Conservation (phyloP, 2,797 vertebrate species). For the Semaprochilodus insignis region DNA sequence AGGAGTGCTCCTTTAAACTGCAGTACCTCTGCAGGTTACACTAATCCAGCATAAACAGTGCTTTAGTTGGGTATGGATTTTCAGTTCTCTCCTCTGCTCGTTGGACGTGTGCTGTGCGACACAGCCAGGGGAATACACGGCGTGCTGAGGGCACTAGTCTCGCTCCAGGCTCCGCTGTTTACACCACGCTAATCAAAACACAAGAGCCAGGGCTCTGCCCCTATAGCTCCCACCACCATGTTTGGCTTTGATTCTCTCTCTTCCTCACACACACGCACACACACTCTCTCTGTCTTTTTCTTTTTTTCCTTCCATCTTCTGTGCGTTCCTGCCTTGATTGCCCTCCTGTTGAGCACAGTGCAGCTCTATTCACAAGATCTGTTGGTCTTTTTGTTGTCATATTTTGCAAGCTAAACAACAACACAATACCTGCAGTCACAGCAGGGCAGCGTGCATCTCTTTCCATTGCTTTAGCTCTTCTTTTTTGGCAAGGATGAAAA, state of each 20-base stretch:
- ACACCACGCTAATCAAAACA: constrained; percentile 57
- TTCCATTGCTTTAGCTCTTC: background rate
- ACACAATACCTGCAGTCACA: constrained; percentile 13
- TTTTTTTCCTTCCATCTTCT: constrained; percentile 22
- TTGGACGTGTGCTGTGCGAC: constrained; percentile 15
- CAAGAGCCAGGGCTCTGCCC: constrained; percentile 1
- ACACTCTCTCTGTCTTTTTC: background rate
- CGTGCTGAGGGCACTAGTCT: constrained; percentile 18
- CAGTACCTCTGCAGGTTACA: background rate
- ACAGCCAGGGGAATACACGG: background rate
- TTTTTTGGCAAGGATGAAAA: background rate
- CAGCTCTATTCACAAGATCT: constrained; percentile 44
- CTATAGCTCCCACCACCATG: constrained; percentile 34
- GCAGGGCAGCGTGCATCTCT: background rate
- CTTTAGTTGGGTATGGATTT: background rate
- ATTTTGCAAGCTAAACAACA: constrained; percentile 41
- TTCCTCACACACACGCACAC: background rate
- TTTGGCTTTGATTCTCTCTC: constrained; percentile 39
- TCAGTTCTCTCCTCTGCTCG: background rate
- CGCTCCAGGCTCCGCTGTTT: constrained; percentile 46
- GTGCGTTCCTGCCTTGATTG: constrained; percentile 51
- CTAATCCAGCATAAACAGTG: background rate
- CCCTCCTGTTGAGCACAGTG: constrained; percentile 29
- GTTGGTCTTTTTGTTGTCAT: constrained; percentile 32
- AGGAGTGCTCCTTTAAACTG: no score